Percentiles rank a stretch among this genome's conserved stretches.
Evolutionary conservation across 2,113 vertebrate species (phyloP).

Genomic region (Serilophus lunatus): DNA sequence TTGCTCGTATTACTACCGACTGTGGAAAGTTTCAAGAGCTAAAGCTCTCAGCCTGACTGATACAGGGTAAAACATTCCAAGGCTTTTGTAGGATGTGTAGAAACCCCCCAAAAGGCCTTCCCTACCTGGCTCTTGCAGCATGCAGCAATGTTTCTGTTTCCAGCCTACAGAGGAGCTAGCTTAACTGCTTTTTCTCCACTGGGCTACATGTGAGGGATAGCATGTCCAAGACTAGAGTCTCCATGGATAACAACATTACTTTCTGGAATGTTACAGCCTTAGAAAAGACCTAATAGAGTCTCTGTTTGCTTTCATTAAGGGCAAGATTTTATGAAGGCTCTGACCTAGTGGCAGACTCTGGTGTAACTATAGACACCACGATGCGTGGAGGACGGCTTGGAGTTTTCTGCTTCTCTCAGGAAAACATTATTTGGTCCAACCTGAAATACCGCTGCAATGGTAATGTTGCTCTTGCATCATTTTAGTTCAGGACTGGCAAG

Average conservation of each 20-base stretch:
- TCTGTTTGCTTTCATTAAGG: slow-evolving; percentile 68
- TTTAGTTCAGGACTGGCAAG: background rate
- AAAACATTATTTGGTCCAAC: slow-evolving; percentile 99
- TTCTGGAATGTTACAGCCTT: background rate
- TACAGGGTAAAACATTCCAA: background rate
- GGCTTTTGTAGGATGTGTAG: background rate
- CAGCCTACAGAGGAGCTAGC: background rate
- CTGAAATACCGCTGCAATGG: slow-evolving; percentile 98
- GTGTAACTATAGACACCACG: slow-evolving; percentile 90
- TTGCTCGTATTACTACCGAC: background rate
- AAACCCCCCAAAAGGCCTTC: background rate
- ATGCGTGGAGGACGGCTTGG: slow-evolving; percentile 98
- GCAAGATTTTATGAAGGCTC: slow-evolving; percentile 94
- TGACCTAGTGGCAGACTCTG: slow-evolving; percentile 90
- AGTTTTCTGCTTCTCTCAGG: slow-evolving; percentile 99
- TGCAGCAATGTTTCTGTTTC: background rate
- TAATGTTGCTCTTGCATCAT: slow-evolving; percentile 51
- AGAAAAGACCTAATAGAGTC: background rate
- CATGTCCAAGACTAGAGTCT: background rate
- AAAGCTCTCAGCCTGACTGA: background rate
- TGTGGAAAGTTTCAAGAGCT: background rate
- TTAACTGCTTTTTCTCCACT: background rate
- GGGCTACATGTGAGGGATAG: background rate
- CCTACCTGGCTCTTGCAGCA: background rate
- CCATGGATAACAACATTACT: background rate